Conservation (phyloP, 1,140 invertebrate species). For the Babylonia areolata region DNA sequence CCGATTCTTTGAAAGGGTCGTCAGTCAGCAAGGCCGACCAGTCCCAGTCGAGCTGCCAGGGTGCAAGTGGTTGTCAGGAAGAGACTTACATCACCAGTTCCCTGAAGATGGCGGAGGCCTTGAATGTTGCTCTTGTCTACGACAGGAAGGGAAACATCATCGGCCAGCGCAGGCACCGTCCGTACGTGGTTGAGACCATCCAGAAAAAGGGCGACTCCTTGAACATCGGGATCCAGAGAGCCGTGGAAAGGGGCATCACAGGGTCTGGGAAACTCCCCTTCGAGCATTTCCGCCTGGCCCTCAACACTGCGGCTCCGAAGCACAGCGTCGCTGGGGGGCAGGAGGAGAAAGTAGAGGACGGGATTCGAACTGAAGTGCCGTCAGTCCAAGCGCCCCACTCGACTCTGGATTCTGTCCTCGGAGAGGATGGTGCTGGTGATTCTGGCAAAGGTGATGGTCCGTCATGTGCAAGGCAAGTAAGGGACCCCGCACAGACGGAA, state of each 20-base stretch:
- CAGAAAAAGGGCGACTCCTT: neutral
- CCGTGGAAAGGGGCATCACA: neutral
- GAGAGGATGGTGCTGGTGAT: too few species aligned
- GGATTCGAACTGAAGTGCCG: too few species aligned
- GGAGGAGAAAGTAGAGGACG: neutral
- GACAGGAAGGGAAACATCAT: constrained; percentile 10
- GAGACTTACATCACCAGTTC: neutral
- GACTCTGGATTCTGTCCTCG: too few species aligned
- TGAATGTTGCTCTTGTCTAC: neutral
- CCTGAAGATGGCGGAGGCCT: neutral
- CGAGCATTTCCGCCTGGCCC: neutral
- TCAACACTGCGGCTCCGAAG: neutral
- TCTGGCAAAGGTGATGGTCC: too few species aligned
- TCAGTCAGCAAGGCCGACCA: too few species aligned
- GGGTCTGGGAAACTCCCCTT: neutral
- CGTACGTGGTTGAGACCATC: neutral
- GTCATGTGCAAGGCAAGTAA: too few species aligned
- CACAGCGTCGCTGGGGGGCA: neutral
- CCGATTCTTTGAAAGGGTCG: too few species aligned
- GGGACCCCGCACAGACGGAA: too few species aligned
- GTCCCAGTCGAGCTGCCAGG: too few species aligned
- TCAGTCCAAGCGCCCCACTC: too few species aligned
- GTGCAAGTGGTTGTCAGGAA: too few species aligned
- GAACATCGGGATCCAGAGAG: neutral
- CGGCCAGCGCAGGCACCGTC: neutral